Evolutionary conservation across 2,113 vertebrate species (phyloP), one percentile per base, ranked within the genome.

Genomic region (Syngnathus typhle): DNA sequence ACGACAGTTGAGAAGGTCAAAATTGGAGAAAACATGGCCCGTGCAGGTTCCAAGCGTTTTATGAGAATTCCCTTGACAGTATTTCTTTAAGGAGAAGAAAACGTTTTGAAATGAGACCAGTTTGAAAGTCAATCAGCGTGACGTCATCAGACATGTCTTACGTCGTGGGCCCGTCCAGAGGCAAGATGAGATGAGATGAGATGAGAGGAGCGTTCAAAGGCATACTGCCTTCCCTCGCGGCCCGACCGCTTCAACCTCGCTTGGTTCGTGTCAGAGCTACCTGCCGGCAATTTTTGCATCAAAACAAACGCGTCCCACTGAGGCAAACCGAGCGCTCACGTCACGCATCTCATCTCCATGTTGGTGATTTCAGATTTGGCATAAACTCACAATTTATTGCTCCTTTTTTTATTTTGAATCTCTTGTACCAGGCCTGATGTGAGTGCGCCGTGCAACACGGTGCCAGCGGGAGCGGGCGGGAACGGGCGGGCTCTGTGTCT

Each of bases 201-300:
- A 87, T 80, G 76, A 85, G 82, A 81, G 67, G 55, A 63, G 74
- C 70, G 71, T 86, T 82, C 66, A 83, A 83, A 78, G 61, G 74
- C 69, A 64, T 59, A 15, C 27, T 32, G 27, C 27, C 2, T 43
- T 11, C 41, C 75, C 81, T 80, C 77, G 76, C 62, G 83, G 65
- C 66, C 55, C 37, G 54, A 71, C 67, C 77, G 65, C 79, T 83
- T 79, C 77, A 82, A 84, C 79, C 80, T 71, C 70, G 9, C 69
- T 75, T 77, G 3, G 74, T 67, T 87, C 83, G 85, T 89, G 83
- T 77, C 71, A 39, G 72, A 44, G 77, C 83, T 85, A 72, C 65
- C 72, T 76, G 81, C 82, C 27, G 27, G 70, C 74, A 13, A 2
- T 70, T 76, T 84, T 75, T 59, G 78, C 86, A 88, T 87, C 82